These are phyloP conservation scores for Oligia latruncula DNA, from an alignment of 2,888 invertebrate genomes.

Conservation along the genomic window DNA sequence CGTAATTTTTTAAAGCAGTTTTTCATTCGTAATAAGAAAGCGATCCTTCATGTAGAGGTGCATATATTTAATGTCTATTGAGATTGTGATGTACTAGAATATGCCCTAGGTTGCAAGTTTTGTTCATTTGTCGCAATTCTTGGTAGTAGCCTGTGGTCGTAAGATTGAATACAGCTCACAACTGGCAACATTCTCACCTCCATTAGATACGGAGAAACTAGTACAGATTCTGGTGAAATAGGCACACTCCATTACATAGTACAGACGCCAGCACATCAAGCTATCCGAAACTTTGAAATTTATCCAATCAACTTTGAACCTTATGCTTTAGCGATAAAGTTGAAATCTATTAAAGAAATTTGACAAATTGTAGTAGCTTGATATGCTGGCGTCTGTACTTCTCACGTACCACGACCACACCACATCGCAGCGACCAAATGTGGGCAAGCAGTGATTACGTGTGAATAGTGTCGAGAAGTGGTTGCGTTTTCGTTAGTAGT, in stretches of 20 bases:
- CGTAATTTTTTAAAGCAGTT: not conserved
- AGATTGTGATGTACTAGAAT: not conserved
- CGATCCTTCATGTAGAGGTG: not conserved
- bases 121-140: not conserved
- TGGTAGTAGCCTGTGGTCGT: not conserved
- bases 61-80: not conserved
- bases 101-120: not conserved
- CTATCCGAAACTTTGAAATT: too few species aligned
- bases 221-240: not conserved
- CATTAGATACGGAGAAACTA: slow-evolving; percentile 12
- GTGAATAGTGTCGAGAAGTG: too few species aligned
- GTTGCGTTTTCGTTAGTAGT: too few species aligned
- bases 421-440: too few species aligned
- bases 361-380: too few species aligned
- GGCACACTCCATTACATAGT: not conserved
- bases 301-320: too few species aligned
- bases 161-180: not conserved
- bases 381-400: too few species aligned
- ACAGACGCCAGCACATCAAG: too few species aligned
- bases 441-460: too few species aligned
- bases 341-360: too few species aligned
- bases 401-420: too few species aligned
- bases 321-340: too few species aligned
- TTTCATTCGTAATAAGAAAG: not conserved
- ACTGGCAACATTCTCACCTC: slow-evolving; percentile 4